phyloP scores from a whole-genome alignment of 2,888 invertebrate genomes.

The Drosophila trichaetosa region DNA sequence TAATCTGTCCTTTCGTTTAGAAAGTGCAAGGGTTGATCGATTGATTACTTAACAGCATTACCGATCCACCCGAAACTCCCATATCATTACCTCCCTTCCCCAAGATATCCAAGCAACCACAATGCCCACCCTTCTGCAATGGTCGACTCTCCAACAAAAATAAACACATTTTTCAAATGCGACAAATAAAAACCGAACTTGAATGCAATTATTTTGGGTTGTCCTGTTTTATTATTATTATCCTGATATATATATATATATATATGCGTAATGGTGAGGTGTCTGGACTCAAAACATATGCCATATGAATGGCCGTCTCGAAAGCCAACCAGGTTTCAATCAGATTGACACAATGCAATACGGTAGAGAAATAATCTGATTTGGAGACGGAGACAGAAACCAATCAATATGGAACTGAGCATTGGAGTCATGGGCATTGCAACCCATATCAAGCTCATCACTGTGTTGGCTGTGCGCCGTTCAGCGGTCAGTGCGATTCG shows the following conservation, averaged over 20 bases:
- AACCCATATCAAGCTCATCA: conserved; percentile 26
- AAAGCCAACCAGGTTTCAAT: not conserved
- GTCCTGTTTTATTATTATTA: not conserved
- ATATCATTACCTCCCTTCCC: not conserved
- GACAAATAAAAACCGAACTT: conserved; percentile 11
- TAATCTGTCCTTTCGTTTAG: not conserved
- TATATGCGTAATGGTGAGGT: conserved; percentile 6
- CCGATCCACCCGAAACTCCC: not conserved
- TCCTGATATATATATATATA: conserved; percentile 5
- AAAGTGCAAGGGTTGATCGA: not conserved
- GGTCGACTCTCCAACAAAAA: not conserved
- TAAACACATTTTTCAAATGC: not conserved
- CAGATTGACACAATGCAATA: not conserved
- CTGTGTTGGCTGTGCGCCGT: conserved; percentile 69
- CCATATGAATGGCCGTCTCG: conserved; percentile 2
- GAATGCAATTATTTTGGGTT: not conserved
- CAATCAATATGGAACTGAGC: not conserved
- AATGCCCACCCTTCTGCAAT: not conserved
- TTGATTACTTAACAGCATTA: no score
- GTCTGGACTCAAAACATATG: not conserved
- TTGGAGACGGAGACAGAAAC: not conserved
- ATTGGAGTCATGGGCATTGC: no score
- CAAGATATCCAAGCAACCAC: not conserved
- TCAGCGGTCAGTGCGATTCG: conserved; percentile 66
- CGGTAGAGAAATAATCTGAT: not conserved